Evolutionary conservation across 2,888 invertebrate species (phyloP), one percentile per base, ranked within the genome.

Genomic region (Baronia brevicornis): DNA sequence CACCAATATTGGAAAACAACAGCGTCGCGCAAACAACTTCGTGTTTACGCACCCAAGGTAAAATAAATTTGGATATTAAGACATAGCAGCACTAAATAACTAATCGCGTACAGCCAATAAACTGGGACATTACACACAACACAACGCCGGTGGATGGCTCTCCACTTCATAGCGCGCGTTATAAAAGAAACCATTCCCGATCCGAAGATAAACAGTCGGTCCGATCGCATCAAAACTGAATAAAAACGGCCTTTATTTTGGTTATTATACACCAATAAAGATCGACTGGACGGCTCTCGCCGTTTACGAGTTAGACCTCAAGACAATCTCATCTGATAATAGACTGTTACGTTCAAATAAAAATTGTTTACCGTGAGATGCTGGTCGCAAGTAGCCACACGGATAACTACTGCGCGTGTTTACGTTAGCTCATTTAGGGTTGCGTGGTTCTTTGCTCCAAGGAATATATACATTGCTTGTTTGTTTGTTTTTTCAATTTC

Each of bases 251-350:
- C 73, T 67, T 70, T 60, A 64, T 64, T 56, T 60, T 62, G 57
- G 73, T 74, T 77, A 82, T 77, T 72, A 77, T 68, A 60, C 57
- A 60, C 53, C 67, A 72, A 74, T 80, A 80, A 80, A 73, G 60
- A 55, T 54, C 44, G 33, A 27, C 33, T 26, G 17, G 17, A 27
- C 33, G 46, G 42, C 36, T 41, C 47, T n/a, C n/a, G n/a, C n/a
- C 41, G 46, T 65, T 64, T 63, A 59, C 48, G 54, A 50, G 36
- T 38, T 35, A 38, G 40, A 43, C 45, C 50, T 39, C 54, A 51
- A 51, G 59, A 67, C 68, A 68, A 68, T 68, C 64, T 59, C 53
- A 58, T 56, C 65, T 60, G 66, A 68, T 72, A 67, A 67, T 66
- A 61, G 66, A 56, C 60, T 51, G 57, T 56, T 52, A 50, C 54